Evolutionary conservation across 2,797 vertebrate species (phyloP), one percentile per base, ranked within the genome.

Genomic region (Australoheros facetus): DNA sequence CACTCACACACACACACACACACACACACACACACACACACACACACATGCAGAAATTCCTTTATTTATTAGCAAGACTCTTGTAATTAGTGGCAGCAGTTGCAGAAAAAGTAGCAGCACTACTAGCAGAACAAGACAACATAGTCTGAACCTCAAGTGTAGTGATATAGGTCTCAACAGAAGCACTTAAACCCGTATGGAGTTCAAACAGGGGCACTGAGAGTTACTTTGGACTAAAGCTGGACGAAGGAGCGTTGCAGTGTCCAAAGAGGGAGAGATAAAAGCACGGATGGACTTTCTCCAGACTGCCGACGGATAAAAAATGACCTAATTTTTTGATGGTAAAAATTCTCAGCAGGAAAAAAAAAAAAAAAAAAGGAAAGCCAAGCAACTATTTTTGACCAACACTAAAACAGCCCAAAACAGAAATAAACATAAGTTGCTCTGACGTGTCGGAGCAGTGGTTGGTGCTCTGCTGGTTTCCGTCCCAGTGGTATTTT

Each of bases 271-370:
- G 70, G 37, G 62, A 80, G 19, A 81, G 84, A 89, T 87, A 81
- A 89, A 85, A 89, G 87, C 82, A 64, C 37, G 60, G 79, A 71
- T 76, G 82, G 60, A 78, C 85, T 84, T 79, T 75, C 82, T 80
- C 51, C 59, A 81, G 26, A 87, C 81, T 55, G 88, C 85, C 85
- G 56, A 76, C 1, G 56, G 81, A 91, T 70, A 85, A 84, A 89
- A 85, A 85, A 84, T 84, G 85, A 90, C 91, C 89, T 77, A 62
- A 62, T 87, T 91, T 82, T 85, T 85, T 71, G 57, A 74, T 79
- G 48, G 73, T 83, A 60, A 73, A 26, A 79, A 86, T 62, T 75
- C 64, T 78, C 28, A 7, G 45, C 56, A 51, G 71, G 48, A n/a
- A 13, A 78, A 57, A 58, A 82, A 75, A 42, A 28, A 16, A n/a